phyloP scores from a whole-genome alignment of 2,113 vertebrate genomes.

The Edolisoma coerulescens region DNA sequence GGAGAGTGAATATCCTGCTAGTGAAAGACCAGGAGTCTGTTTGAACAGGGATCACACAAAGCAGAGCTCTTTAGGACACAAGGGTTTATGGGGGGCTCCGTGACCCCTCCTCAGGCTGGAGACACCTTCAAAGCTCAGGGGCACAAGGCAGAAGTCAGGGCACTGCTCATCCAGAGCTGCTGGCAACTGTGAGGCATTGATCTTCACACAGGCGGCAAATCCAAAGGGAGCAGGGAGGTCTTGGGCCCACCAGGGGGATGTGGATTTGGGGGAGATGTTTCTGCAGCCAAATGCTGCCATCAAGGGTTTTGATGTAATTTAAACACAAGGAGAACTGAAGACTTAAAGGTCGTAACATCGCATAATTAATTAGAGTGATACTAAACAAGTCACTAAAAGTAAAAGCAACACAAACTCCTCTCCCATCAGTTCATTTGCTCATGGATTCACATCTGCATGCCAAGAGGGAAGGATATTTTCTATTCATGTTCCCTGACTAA shows the following conservation, averaged over 20 bases:
- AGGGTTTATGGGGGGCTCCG: background rate
- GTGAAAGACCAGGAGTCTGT: background rate
- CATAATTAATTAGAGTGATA: background rate
- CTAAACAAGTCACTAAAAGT: background rate
- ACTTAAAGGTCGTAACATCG: background rate
- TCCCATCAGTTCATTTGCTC: background rate
- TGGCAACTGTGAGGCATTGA: background rate
- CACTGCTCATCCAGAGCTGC: background rate
- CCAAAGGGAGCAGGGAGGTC: background rate
- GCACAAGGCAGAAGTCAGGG: background rate
- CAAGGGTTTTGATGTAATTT: background rate
- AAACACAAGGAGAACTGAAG: background rate
- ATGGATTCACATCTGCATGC: background rate
- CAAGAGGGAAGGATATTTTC: background rate
- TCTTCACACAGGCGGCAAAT: background rate
- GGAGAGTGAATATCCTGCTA: background rate
- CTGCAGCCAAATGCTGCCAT: background rate
- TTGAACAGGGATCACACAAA: background rate
- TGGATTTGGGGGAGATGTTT: background rate
- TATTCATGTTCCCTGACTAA: background rate
- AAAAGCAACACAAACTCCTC: background rate
- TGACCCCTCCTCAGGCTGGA: background rate
- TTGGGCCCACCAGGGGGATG: too few relatives aligned
- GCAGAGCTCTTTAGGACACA: background rate
- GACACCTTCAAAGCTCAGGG: background rate